Conservation (phyloP, 2,797 vertebrate genomes). For the Molossus alvarezi region DNA sequence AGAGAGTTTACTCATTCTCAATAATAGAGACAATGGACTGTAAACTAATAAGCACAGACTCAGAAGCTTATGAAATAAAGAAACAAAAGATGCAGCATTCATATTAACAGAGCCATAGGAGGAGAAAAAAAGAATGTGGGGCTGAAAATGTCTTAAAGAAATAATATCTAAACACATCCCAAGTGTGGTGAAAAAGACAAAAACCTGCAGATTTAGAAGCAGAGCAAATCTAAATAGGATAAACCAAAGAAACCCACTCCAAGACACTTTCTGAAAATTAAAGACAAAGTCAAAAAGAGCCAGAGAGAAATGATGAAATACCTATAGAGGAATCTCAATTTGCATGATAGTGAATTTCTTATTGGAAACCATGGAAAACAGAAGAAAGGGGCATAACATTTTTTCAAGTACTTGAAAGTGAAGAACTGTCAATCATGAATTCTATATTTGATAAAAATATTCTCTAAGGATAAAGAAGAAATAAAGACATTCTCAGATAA, state of each 20-base stretch:
- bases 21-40: neutral
- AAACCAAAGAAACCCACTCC: neutral
- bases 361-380: neutral
- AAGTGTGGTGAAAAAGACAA: neutral
- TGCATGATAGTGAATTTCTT: neutral
- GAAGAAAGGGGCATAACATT: neutral
- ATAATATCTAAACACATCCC: neutral
- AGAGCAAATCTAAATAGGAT: neutral
- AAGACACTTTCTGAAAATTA: neutral
- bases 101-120: neutral
- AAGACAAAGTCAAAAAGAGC: neutral
- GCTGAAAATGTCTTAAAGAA: neutral
- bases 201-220: neutral
- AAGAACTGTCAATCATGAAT: neutral
- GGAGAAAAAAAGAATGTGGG: neutral
- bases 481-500: neutral
- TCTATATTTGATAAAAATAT: neutral
- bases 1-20: neutral
- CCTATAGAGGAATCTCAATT: neutral
- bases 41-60: neutral
- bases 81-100: neutral
- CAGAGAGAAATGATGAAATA: neutral
- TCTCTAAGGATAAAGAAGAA: neutral
- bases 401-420: neutral
- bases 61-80: neutral